These are phyloP conservation scores for Meandrusa payeni DNA, from an alignment of 2,888 invertebrate genomes.

Conservation along the genomic window DNA sequence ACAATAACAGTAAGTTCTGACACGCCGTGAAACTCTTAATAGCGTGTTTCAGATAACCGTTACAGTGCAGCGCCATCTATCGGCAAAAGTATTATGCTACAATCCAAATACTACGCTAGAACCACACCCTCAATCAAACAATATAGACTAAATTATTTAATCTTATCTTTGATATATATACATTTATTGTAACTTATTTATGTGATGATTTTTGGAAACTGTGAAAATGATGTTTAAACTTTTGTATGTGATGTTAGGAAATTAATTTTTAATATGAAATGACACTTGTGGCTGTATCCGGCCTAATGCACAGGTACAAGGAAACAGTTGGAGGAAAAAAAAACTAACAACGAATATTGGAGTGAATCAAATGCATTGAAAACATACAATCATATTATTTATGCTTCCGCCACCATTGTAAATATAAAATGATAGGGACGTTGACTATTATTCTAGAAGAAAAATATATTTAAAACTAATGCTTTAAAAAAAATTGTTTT, in stretches of 20 bases:
- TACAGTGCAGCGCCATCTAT: too few relatives aligned
- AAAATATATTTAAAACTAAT: too few relatives aligned
- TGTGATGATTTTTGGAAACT: conserved; percentile 2
- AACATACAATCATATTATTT: too few relatives aligned
- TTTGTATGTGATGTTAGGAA: conserved; percentile 6
- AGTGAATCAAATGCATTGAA: too few relatives aligned
- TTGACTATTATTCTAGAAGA: too few relatives aligned
- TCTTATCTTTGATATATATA: conserved; percentile 2
- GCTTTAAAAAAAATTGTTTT: too few relatives aligned
- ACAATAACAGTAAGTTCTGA: too few relatives aligned
- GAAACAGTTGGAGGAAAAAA: too few relatives aligned
- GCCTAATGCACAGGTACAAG: too few relatives aligned
- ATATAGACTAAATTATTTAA: neutral
- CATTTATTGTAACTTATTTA: conserved; percentile 9
- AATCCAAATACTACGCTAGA: conserved; percentile 24
- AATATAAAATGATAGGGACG: too few relatives aligned
- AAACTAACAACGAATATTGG: conserved; percentile 10
- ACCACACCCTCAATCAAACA: neutral
- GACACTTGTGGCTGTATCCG: conserved; percentile 2
- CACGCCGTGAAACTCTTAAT: too few relatives aligned
- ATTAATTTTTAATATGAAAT: conserved; percentile 9
- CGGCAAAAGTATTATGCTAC: neutral
- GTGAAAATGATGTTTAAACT: conserved; percentile 1
- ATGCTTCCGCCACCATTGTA: conserved; percentile 15
- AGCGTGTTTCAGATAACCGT: too few relatives aligned